Evolutionary conservation across 2,797 vertebrate genomes (phyloP).

Genomic region (Macropus fuliginosus): DNA sequence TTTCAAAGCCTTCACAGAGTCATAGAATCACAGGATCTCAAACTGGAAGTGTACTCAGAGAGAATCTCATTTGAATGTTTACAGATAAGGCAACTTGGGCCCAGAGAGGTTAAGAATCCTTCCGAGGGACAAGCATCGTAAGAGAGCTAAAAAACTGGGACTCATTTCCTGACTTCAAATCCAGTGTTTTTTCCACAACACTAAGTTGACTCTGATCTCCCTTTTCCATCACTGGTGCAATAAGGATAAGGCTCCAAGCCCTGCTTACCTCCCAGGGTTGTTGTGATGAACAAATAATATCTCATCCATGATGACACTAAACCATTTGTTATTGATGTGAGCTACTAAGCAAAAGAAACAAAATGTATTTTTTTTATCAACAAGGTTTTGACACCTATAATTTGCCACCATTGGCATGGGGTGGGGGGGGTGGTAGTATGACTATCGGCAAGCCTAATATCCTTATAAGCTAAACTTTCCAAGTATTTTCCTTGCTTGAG

Average conservation of each 20-base stretch:
- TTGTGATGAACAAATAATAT: not conserved
- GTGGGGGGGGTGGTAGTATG: not conserved
- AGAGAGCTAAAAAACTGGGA: not conserved
- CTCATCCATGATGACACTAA: not conserved
- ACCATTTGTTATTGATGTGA: not conserved
- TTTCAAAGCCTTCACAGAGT: not conserved
- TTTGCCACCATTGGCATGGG: slow-evolving; percentile 5
- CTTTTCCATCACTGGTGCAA: not conserved
- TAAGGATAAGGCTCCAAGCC: not conserved
- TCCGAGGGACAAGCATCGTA: not conserved
- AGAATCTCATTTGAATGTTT: not conserved
- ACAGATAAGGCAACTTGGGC: not conserved
- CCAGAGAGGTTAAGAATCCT: not conserved
- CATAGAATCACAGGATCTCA: not conserved
- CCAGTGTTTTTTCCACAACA: not conserved
- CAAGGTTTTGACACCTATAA: slow-evolving; percentile 26
- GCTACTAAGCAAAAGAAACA: slow-evolving; percentile 24
- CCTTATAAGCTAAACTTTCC: not conserved
- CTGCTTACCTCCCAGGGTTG: not conserved
- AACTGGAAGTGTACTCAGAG: not conserved
- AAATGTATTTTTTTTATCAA: slow-evolving; percentile 44
- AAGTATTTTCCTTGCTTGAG: not conserved
- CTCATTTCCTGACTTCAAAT: not conserved
- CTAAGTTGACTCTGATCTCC: not conserved
- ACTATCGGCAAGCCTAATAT: not conserved